A percentile compares a stretch with the other conserved stretches of the same genome.
Evolutionary conservation across 30 jellyfish, hydroid and myxozoan species (phyloP).

Genomic region (Hydractinia symbiolongicarpus): DNA sequence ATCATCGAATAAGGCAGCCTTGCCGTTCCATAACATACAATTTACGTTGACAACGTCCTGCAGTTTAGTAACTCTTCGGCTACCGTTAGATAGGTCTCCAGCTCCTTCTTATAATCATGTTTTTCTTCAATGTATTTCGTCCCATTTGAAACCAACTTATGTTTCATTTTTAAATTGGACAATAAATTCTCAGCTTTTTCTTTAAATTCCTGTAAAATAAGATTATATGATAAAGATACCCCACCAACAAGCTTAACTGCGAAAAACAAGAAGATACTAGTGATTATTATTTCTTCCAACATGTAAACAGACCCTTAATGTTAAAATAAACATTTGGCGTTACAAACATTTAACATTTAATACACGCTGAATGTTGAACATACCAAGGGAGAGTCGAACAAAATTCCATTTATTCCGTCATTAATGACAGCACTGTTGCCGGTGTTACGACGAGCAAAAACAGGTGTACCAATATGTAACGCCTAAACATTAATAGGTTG

Average conservation of each 20-base stretch:
- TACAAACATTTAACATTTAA: no score
- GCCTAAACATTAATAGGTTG: slow-evolving; percentile 33
- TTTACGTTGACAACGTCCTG: no score
- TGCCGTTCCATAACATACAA: no score
- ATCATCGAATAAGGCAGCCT: no score
- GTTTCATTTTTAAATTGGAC: neutral
- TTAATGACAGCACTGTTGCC: slow-evolving; percentile 47
- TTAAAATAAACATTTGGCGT: neutral
- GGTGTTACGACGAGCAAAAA: slow-evolving; percentile 55
- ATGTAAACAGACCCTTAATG: neutral
- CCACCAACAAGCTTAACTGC: neutral
- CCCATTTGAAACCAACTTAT: slow-evolving; percentile 31
- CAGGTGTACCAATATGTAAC: slow-evolving; percentile 54
- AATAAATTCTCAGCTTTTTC: slow-evolving; percentile 32
- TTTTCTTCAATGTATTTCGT: neutral
- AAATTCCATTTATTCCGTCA: slow-evolving; percentile 49
- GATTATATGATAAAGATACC: neutral
- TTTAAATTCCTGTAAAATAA: slow-evolving; percentile 38
- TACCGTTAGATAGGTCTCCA: neutral
- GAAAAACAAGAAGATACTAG: neutral
- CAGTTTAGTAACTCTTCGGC: no score
- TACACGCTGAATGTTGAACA: no score
- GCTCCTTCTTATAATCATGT: slow-evolving; percentile 2
- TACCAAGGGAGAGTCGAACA: slow-evolving; percentile 61
- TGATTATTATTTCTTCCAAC: neutral